Evolutionary conservation across 2,113 vertebrate species (phyloP).

Genomic region (Pithys albifrons): DNA sequence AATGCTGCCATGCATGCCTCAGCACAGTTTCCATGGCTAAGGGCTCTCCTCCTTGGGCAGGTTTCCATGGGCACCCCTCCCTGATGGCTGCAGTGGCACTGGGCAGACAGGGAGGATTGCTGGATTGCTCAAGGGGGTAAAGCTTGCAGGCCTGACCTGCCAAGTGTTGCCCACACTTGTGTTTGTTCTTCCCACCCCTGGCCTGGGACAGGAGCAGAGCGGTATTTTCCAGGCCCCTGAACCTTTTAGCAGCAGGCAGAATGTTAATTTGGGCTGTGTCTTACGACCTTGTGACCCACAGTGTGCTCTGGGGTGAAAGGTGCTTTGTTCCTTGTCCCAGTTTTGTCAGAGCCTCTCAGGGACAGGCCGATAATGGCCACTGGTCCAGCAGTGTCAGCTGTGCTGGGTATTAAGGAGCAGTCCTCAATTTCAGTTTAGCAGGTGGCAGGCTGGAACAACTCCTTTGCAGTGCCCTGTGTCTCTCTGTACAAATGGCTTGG

Average conservation of each 20-base stretch:
- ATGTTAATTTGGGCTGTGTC: slow-evolving; percentile 24
- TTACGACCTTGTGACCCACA: slow-evolving; percentile 2
- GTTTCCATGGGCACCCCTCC: background rate
- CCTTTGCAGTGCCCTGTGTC: background rate
- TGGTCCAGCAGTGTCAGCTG: background rate
- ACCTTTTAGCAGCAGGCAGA: background rate
- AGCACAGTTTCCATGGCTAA: background rate
- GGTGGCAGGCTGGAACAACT: background rate
- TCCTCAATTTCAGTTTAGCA: background rate
- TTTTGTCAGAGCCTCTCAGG: slow-evolving; percentile 19
- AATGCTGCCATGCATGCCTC: background rate
- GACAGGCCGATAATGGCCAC: background rate
- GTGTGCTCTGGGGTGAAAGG: slow-evolving; percentile 37
- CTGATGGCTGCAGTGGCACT: background rate
- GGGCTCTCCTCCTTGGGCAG: background rate
- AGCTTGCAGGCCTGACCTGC: background rate
- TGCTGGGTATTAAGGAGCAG: background rate
- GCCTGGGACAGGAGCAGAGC: background rate
- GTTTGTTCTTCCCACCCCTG: background rate
- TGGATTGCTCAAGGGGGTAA: background rate
- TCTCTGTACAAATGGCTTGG: background rate
- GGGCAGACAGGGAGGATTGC: too few relatives aligned
- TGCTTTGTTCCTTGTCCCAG: slow-evolving; percentile 29
- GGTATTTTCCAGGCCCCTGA: background rate
- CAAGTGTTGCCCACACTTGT: background rate